Conservation (phyloP, 2,888 invertebrate species). For the Phragmatobia fuliginosa region DNA sequence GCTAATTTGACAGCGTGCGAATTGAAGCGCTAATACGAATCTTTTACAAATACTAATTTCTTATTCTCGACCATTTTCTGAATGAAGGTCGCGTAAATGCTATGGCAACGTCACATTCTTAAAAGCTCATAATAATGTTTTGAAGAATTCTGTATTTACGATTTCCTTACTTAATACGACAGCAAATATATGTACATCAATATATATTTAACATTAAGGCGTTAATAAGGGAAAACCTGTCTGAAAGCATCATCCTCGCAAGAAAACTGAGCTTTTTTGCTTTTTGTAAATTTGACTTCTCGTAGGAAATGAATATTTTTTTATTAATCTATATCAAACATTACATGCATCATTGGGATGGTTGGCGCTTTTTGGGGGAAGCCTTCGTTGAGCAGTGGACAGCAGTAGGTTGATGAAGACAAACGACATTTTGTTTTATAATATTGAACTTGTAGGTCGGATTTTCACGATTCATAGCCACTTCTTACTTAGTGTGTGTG, state of each 20-base stretch:
- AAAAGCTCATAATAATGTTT: constrained; percentile 21
- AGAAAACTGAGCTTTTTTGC: background rate
- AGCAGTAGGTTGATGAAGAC: too few relatives aligned
- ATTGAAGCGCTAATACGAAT: constrained; percentile 74
- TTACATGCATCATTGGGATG: too few relatives aligned
- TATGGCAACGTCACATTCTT: constrained; percentile 6
- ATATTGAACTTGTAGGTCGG: background rate
- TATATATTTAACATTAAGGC: background rate
- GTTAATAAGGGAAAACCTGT: background rate
- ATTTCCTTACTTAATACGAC: constrained; percentile 1
- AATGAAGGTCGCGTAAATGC: constrained; percentile 61
- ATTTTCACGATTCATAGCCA: background rate
- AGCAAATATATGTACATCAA: background rate
- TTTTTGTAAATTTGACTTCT: too few relatives aligned
- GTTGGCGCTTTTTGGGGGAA: too few relatives aligned
- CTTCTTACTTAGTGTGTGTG: background rate
- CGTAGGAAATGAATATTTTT: background rate
- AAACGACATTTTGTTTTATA: too few relatives aligned
- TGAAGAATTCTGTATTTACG: constrained; percentile 12
- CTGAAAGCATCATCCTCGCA: background rate
- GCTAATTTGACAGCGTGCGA: constrained; percentile 75
- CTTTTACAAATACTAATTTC: constrained; percentile 76
- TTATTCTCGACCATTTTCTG: constrained; percentile 72
- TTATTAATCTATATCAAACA: background rate
- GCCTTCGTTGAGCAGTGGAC: too few relatives aligned